phyloP scores from a whole-genome alignment of 2,797 vertebrate species.

The Chromis chromis region DNA sequence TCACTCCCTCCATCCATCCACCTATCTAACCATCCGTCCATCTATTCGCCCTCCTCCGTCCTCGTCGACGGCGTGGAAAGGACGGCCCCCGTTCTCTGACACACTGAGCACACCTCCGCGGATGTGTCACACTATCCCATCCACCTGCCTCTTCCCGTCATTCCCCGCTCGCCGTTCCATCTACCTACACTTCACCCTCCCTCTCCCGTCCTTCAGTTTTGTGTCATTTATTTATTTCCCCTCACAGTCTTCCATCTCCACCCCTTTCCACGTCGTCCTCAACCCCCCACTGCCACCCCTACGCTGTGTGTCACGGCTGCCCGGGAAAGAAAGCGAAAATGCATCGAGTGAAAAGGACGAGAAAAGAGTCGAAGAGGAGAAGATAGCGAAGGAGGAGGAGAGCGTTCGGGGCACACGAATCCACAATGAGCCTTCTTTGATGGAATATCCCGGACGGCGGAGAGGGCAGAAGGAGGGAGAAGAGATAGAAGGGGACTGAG shows the following conservation, averaged over 20 bases:
- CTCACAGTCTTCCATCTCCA: constrained; percentile 58
- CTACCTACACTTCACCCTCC: constrained; percentile 71
- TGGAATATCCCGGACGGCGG: constrained; percentile 70
- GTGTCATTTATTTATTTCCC: constrained; percentile 6
- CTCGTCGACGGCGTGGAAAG: constrained; percentile 66
- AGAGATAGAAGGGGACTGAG: constrained; percentile 39
- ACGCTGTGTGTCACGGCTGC: constrained; percentile 72
- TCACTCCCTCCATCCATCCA: constrained; percentile 63
- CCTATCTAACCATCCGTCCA: constrained; percentile 47
- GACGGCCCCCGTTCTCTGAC: constrained; percentile 77
- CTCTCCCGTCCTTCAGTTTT: constrained; percentile 26
- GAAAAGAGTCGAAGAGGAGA: constrained; percentile 45
- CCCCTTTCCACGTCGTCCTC: constrained; percentile 57
- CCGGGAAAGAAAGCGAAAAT: constrained; percentile 61
- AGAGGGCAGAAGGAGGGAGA: constrained; percentile 38
- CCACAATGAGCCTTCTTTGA: constrained; percentile 54
- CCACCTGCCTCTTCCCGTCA: constrained; percentile 72
- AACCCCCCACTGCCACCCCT: constrained; percentile 20
- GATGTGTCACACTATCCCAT: constrained; percentile 81
- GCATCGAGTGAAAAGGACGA: constrained; percentile 55
- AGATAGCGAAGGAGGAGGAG: constrained; percentile 40
- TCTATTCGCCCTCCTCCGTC: constrained; percentile 51
- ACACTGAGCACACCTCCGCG: constrained; percentile 75
- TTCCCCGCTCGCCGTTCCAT: constrained; percentile 61
- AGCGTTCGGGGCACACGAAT: constrained; percentile 21